These are phyloP conservation scores for Drosophila persimilis DNA, from an alignment of 1,140 invertebrate genomes.

Conservation along the genomic window DNA sequence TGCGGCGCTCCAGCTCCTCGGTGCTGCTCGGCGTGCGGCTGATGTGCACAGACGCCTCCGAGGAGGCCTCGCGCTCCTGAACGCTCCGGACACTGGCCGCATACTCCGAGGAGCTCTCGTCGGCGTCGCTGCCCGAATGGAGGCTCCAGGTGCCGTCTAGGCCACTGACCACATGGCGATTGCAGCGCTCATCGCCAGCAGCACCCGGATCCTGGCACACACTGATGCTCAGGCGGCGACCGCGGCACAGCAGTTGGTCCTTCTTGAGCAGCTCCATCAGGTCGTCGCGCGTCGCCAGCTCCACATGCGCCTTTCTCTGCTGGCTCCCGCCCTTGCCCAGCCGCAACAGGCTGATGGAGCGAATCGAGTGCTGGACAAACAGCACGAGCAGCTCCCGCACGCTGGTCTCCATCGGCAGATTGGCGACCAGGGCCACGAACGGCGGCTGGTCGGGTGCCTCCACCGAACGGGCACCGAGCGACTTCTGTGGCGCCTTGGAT, in stretches of 20 bases:
- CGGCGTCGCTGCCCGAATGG: constrained; percentile 1
- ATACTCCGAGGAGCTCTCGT: background rate
- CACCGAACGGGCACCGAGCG: no score
- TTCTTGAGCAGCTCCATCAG: constrained; percentile 7
- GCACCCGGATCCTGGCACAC: constrained; percentile 3
- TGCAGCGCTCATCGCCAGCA: background rate
- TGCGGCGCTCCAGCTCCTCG: constrained; percentile 33
- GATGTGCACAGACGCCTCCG: background rate
- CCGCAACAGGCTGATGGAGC: constrained; percentile 12
- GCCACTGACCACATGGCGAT: background rate
- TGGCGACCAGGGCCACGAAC: constrained; percentile 28
- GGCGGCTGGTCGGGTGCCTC: constrained; percentile 16
- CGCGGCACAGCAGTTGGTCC: constrained; percentile 14
- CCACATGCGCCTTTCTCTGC: constrained; percentile 12
- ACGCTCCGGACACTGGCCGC: constrained; percentile 10
- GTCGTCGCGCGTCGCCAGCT: constrained; percentile 16
- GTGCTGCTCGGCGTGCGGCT: constrained; percentile 9
- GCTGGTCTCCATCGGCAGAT: constrained; percentile 36
- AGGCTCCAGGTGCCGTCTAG: background rate
- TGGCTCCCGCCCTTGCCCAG: constrained; percentile 10
- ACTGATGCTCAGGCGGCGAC: constrained; percentile 17
- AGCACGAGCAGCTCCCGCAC: constrained; percentile 21
- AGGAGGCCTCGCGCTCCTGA: background rate
- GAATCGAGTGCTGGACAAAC: constrained; percentile 1
- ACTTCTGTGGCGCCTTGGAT: no score